These are phyloP conservation scores for Trachymyrmex septentrionalis DNA, from an alignment of 1,140 invertebrate species.

Conservation along the genomic window DNA sequence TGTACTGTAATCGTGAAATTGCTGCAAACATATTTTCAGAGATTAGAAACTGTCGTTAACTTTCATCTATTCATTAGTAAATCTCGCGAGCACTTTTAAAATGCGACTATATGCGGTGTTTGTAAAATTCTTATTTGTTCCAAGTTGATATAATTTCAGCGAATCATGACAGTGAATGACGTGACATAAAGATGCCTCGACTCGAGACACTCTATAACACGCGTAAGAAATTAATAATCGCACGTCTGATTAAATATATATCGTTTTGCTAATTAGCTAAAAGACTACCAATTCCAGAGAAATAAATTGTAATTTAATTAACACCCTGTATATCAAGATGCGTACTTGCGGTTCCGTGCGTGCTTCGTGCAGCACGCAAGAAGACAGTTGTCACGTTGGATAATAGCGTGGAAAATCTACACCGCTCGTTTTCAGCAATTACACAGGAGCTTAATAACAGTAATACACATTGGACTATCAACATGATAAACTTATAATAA, in stretches of 20 bases:
- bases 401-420: conserved; percentile 25
- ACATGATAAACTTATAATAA: not conserved
- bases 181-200: not conserved
- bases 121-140: not conserved
- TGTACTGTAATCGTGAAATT: not conserved
- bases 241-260: not conserved
- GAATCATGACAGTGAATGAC: not conserved
- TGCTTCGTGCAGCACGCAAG: conserved; percentile 4
- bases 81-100: not conserved
- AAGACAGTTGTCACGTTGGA: not conserved
- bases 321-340: conserved; percentile 26
- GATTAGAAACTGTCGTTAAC: not conserved
- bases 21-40: not conserved
- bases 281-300: not conserved
- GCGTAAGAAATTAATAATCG: not conserved
- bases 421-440: conserved; percentile 29
- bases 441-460: conserved; percentile 8
- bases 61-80: conserved; percentile 33
- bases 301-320: conserved; percentile 17
- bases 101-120: not conserved
- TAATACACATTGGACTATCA: not conserved
- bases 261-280: not conserved
- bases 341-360: conserved; percentile 9
- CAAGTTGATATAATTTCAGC: not conserved
- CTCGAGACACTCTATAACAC: not conserved